Conservation (phyloP, 2,113 vertebrate species). For the Chaetura pelagica region DNA sequence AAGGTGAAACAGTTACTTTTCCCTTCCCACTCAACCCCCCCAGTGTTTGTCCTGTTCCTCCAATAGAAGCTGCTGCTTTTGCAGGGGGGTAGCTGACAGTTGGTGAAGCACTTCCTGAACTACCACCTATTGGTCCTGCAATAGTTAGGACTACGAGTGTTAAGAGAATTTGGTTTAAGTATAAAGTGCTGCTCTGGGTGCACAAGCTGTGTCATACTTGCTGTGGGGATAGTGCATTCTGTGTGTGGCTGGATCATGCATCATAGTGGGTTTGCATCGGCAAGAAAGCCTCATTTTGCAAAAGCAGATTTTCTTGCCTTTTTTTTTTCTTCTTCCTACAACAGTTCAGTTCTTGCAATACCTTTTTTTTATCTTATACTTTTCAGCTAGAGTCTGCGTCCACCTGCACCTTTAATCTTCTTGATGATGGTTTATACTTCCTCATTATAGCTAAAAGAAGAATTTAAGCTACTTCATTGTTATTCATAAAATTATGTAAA, state of each 20-base stretch:
- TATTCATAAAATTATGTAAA: neutral
- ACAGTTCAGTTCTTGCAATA: neutral
- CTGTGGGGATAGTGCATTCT: neutral
- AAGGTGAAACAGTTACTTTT: neutral
- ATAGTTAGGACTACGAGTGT: fast-evolving
- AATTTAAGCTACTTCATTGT: neutral
- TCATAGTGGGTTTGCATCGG: neutral
- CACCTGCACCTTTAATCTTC: neutral
- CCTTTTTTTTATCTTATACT: neutral
- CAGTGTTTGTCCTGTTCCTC: neutral
- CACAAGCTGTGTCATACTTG: neutral
- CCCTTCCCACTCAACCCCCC: no score
- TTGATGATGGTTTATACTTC: neutral
- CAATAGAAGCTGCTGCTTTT: neutral
- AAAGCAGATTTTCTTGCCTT: neutral
- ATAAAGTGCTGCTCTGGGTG: neutral
- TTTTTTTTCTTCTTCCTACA: neutral
- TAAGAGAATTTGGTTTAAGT: neutral
- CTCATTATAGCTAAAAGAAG: neutral
- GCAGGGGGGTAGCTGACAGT: neutral
- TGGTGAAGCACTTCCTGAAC: neutral
- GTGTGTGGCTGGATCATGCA: neutral
- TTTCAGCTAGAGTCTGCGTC: neutral
- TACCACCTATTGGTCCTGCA: neutral
- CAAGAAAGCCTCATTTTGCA: neutral